Percentiles rank a stretch among this genome's conserved stretches.
Evolutionary conservation across 2,797 vertebrate genomes (phyloP).

Genomic region (Cynodonichthys magdalenae): DNA sequence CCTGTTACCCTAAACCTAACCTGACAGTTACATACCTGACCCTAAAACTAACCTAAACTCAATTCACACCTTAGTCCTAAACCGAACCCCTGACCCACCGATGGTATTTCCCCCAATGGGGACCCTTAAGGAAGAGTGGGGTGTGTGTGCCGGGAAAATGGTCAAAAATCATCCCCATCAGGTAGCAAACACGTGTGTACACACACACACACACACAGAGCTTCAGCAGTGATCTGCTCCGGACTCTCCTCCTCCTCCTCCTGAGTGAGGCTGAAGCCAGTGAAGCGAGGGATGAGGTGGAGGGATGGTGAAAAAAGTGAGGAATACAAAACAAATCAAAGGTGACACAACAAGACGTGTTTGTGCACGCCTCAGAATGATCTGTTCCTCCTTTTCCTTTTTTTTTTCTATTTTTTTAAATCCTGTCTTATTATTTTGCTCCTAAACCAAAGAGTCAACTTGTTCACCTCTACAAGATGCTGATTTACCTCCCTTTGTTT

Average conservation of each 20-base stretch:
- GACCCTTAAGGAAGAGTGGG: too few species aligned
- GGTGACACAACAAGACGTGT: conserved; percentile 42
- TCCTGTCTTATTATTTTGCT: conserved; percentile 8
- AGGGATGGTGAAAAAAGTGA: conserved; percentile 33
- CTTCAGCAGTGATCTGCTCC: conserved; percentile 21
- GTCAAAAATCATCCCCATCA: too few species aligned
- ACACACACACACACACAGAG: not conserved
- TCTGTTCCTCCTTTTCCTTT: conserved; percentile 26
- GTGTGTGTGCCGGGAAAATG: too few species aligned
- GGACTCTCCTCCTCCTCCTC: conserved; percentile 26
- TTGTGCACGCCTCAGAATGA: conserved; percentile 28
- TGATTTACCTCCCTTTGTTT: not conserved
- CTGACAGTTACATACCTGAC: too few species aligned
- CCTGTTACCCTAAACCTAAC: too few species aligned
- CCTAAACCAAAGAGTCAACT: not conserved
- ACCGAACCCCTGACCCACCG: too few species aligned
- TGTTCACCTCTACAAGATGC: not conserved
- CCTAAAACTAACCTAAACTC: too few species aligned
- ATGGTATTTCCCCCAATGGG: too few species aligned
- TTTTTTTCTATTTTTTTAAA: not conserved
- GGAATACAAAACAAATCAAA: conserved; percentile 53
- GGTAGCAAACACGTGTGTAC: too few species aligned
- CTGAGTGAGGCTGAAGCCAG: conserved; percentile 44
- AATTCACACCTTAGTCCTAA: too few species aligned
- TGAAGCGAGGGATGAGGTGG: conserved; percentile 55